These are phyloP conservation scores for Heterotilapia buettikoferi DNA, from an alignment of 2,113 vertebrate species.

Conservation along the genomic window DNA sequence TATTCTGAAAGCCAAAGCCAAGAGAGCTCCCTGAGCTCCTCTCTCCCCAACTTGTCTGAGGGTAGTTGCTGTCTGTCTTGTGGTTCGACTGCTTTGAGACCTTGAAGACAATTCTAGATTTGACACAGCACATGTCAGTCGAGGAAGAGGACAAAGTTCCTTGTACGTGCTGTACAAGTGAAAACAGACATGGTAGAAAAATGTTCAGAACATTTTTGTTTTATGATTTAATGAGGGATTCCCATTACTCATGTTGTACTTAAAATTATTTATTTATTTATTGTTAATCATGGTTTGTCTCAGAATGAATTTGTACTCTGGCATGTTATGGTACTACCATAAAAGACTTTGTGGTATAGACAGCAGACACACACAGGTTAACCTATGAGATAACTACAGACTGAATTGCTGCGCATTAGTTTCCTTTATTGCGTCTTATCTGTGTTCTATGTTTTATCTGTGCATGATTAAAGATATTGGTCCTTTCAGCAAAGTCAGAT, in stretches of 20 bases:
- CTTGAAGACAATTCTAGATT: background rate
- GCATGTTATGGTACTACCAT: background rate
- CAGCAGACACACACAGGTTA: background rate
- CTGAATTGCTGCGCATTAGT: background rate
- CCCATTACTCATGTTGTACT: accelerated
- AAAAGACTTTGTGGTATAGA: background rate
- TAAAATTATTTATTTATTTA: background rate
- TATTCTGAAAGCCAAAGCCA: background rate
- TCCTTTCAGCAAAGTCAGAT: background rate
- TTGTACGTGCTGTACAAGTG: background rate
- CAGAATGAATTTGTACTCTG: background rate
- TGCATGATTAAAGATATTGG: slow-evolving; percentile 14
- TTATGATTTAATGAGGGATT: background rate
- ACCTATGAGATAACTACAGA: background rate
- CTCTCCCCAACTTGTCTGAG: background rate
- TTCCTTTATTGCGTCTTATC: background rate
- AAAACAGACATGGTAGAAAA: background rate
- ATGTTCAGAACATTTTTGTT: background rate
- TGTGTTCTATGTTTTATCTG: background rate
- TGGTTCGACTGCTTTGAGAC: background rate
- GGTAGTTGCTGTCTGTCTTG: background rate
- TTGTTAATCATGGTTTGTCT: background rate
- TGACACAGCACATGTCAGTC: background rate
- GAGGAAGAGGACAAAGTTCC: slow-evolving; percentile 35
- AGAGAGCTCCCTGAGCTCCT: background rate